Evolutionary conservation across 2,113 vertebrate species (phyloP).

Genomic region (Chaetodon trifascialis): DNA sequence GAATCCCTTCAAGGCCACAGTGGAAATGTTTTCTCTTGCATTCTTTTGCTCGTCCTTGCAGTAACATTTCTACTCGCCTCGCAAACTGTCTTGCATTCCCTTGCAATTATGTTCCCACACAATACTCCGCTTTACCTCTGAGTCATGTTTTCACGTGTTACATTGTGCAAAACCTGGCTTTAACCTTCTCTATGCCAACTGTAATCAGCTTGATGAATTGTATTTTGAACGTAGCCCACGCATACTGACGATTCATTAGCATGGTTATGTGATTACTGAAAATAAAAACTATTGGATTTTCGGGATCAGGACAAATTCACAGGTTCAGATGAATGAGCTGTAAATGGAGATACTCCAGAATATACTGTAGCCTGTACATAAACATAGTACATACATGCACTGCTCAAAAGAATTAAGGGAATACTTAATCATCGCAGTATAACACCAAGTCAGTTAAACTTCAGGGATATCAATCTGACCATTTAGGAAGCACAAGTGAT

Average conservation of each 20-base stretch:
- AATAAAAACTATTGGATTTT: neutral
- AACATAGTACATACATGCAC: no score
- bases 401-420: no score
- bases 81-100: neutral
- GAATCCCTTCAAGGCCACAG: no score
- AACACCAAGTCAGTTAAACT: no score
- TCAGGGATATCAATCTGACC: no score
- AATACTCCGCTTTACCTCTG: neutral
- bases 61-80: neutral
- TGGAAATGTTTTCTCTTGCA: no score
- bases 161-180: neutral
- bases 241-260: neutral
- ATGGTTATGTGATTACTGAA: neutral
- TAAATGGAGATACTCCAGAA: neutral
- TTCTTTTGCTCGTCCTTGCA: neutral
- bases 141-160: neutral
- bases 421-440: no score
- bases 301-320: neutral
- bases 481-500: no score
- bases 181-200: neutral
- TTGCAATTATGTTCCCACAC: constrained; percentile 11
- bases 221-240: neutral
- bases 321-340: neutral
- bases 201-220: neutral
- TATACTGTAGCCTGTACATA: neutral